Base-by-base conservation (phyloP, 2,113 vertebrate genomes). In the Myiopsitta monachus region DNA sequence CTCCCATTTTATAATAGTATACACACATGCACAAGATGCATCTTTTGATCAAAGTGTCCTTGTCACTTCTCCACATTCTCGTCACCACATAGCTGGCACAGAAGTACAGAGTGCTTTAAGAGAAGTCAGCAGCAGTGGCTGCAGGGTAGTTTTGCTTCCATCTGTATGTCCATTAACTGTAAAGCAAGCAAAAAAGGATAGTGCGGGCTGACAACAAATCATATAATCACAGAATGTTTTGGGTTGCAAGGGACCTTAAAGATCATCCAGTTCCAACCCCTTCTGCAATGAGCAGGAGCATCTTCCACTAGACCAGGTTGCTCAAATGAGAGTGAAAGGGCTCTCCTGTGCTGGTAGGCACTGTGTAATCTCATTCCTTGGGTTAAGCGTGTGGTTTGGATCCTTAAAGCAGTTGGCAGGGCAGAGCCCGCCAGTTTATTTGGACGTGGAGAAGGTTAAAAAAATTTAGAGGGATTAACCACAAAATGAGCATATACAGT, bases 11-110 rank as follows among this genome's bases (percentile, higher is more conserved):
- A 87, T 87, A 92, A 79, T 90, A 61, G 51, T n/a, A 39, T 36
- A 90, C 24, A 38, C 41, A 68, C 31, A 72, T 33, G 30, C 66
- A 59, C 19, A 81, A 47, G 49, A 62, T 88, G 52, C 47, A 14
- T 87, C 79, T 67, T 57, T 72, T 93, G 86, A 94, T 97, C 94
- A 93, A 92, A 95, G 83, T 66, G 55, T 67, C 90, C 73, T 90
- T 96, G 90, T 95, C 92, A 69, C 43, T 88, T 57, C 83, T 91
- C n/a, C 44, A n/a, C 64, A 9, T 81, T 62, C 52, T 68, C 88
- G 77, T 93, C 77, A 79, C 49, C 49, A 1, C 1, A 1, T 18
- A 54, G 66, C 8, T 91, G 27, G n/a, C 63, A 33, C 39, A 69
- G 62, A 47, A 88, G 51, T 43, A 31, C 15, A 4, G 27, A 81